These are phyloP conservation scores for Otolemur crassicaudatus DNA, from an alignment of 2,797 vertebrate species.

Conservation along the genomic window DNA sequence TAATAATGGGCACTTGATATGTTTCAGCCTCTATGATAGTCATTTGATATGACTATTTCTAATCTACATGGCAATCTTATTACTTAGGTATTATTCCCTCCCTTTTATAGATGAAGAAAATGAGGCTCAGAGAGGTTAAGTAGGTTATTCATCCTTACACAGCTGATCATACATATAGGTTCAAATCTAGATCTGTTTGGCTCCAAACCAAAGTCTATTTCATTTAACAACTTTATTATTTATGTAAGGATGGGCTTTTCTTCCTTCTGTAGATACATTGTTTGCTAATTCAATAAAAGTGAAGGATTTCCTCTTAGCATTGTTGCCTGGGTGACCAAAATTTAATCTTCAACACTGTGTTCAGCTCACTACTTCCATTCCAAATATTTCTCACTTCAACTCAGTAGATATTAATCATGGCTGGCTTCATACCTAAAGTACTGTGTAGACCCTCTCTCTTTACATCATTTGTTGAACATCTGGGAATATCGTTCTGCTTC, in stretches of 20 bases:
- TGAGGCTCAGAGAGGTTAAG: neutral
- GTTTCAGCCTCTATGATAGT: neutral
- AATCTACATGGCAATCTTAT: neutral
- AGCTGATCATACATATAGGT: neutral
- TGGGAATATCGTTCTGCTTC: neutral
- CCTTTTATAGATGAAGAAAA: neutral
- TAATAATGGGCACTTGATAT: neutral
- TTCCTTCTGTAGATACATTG: neutral
- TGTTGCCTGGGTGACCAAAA: neutral
- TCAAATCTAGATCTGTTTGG: neutral
- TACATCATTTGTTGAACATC: neutral
- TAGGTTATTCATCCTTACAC: neutral
- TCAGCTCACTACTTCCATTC: neutral
- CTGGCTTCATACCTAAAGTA: neutral
- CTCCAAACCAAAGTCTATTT: neutral
- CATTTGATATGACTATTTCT: neutral
- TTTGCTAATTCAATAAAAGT: neutral
- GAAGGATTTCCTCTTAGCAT: neutral
- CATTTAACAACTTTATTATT: neutral
- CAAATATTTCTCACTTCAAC: neutral
- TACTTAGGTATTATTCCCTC: neutral
- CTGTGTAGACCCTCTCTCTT: neutral
- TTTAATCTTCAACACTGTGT: neutral
- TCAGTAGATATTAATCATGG: neutral
- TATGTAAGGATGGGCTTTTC: neutral